Evolutionary conservation across 2,113 vertebrate genomes (phyloP), one percentile per base, ranked within the genome.

Genomic region (Cololabis saira): DNA sequence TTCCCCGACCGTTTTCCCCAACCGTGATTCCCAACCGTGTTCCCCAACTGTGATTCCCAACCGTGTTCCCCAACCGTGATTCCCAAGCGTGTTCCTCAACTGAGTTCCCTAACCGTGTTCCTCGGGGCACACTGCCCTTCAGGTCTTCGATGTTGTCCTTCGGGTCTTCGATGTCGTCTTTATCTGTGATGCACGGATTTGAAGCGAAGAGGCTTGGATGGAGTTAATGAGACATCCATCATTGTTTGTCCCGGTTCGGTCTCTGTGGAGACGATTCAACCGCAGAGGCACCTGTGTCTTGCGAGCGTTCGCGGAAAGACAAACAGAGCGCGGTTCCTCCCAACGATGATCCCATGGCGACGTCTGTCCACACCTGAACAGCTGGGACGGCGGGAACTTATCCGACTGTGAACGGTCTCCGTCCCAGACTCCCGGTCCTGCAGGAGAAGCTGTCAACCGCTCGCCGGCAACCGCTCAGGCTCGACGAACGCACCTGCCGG

Each of bases 301-400:
- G 27, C 2, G 2, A 64, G 64, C 61, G 17, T 77, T 70, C 30
- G 76, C 66, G 48, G 51, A 56, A 43, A 80, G 65, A 76, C 73
- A 70, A 72, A 82, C 61, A 68, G 40, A 80, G 75, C 77, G 59
- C 16, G 64, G 61, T 64, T 61, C 44, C 12, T 17, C 70, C 14
- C 24, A 58, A 59, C 80, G 80, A 84, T 64, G 71, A 82, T 69
- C 81, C 83, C 83, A 60, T 85, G 71, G 10, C 27, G 68, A 76
- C 18, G 71, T 58, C 78, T 79, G 76, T 61, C 77, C 54, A 41
- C 60, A 27, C 49, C 21, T 33, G 50, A 84, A 77, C 85, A 87
- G 81, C 81, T 86, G 88, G 84, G 78, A 88, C 61, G 16, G 48
- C 64, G n/a, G 18, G 48, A n/a, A 75, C 65, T 59, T 80, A 84